A percentile compares a stretch with the other conserved stretches of the same genome.
Evolutionary conservation across 2,888 invertebrate genomes (phyloP).

Genomic region (Lasioglossum morio): DNA sequence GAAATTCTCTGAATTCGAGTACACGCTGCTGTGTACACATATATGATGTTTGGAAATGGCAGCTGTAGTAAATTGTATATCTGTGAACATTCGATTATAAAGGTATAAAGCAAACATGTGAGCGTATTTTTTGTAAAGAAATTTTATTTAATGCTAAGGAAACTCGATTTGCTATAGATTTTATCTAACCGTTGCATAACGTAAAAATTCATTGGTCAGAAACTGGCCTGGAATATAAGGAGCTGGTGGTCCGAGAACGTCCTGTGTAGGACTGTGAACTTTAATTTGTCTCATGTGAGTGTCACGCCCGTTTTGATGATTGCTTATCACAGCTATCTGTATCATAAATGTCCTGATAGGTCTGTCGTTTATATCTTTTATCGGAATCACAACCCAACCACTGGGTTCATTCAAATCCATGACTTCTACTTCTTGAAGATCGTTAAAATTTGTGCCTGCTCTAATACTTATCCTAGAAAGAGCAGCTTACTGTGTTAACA

Average conservation of each 20-base stretch:
- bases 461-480: constrained; percentile 92
- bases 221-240: constrained; percentile 91
- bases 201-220: constrained; percentile 92
- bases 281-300: constrained; percentile 99
- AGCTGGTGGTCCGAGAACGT: constrained; percentile 88
- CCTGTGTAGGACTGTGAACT: constrained; percentile 93
- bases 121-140: background rate
- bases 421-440: constrained; percentile 97
- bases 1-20: constrained; percentile 10
- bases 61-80: background rate
- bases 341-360: constrained; percentile 98
- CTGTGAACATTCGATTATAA: background rate
- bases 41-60: background rate
- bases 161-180: constrained; percentile 9
- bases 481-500: background rate
- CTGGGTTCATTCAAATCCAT: constrained; percentile 97
- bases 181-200: constrained; percentile 93
- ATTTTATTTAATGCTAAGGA: background rate
- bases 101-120: constrained; percentile 8
- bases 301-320: constrained; percentile 99
- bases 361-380: constrained; percentile 94
- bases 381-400: constrained; percentile 98
- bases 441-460: constrained; percentile 98
- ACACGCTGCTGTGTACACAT: background rate
- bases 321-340: constrained; percentile 97